Evolutionary conservation across 2,888 invertebrate genomes (phyloP), one percentile per base, ranked within the genome.

Genomic region (Epirrhoe tristata): DNA sequence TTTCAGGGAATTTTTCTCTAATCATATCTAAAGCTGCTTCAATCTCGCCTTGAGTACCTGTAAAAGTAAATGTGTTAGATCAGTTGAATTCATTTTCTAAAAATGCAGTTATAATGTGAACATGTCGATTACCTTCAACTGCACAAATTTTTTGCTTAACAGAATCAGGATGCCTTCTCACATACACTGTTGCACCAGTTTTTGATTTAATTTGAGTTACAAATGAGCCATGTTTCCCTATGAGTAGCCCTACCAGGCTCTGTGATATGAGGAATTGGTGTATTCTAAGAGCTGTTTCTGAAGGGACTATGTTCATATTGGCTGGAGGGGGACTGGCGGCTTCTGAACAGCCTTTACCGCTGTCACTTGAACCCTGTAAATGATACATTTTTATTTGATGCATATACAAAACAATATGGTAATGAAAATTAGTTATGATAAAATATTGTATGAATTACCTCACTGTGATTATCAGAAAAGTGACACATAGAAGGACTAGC

Each of bases 1-100:
- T 96, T 75, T 95, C 89, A 6, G 98, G 98, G 85, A 99, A 97
- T 86, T 96, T 96, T 74, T 96, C 95, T 77, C 97, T 95, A 75
- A 99, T 97, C 94, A 98, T 95, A 77, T 95, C 95, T 86, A 98
- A 91, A 43, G 98, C 98, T 73, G 95, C 94, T 76, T 96, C 96
- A 74, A 99, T 97, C 84, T 97, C 97, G 75, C 91, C 94, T 77
- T 96, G 95, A 55, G 96, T 95, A 77, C 97, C 97, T 96, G 81
- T 34, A 80, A 76, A 58, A 17, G 14, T 48, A 59, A 63, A 17
- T 1, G 14, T n/a, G 48, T 59, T 52, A 58, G n/a, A 43, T 16
- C 39, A 24, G 1, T 24, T 24, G 3, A 65, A 6, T 16, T 32
- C 12, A 39, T 31, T 51, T 48, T 34, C 34, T 17, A 68, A 0